These are phyloP conservation scores for Thripadectes ignobilis DNA, from an alignment of 2,797 vertebrate genomes.

Conservation along the genomic window DNA sequence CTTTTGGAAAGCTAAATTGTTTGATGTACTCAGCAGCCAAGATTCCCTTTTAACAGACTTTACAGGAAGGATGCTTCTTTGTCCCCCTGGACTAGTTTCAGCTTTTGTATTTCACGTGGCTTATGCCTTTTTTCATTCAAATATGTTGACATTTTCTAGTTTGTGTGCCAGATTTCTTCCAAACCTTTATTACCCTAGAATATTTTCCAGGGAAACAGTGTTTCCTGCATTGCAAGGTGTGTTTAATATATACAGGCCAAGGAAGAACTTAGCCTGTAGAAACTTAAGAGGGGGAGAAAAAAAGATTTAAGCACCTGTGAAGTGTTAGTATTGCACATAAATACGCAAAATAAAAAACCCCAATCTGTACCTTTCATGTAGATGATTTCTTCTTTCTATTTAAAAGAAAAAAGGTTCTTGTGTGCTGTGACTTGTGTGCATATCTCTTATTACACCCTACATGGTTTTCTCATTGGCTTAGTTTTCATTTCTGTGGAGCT, in stretches of 20 bases:
- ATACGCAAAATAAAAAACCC: background rate
- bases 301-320: background rate
- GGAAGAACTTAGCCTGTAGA: background rate
- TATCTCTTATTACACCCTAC: background rate
- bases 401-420: background rate
- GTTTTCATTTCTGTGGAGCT: background rate
- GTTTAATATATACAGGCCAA: background rate
- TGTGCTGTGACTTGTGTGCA: background rate
- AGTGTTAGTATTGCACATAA: background rate
- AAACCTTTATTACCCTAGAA: background rate
- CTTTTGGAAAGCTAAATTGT: constrained; percentile 41
- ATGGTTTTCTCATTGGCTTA: background rate
- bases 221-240: background rate
- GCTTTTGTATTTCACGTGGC: background rate
- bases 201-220: background rate
- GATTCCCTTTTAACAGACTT: background rate
- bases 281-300: background rate
- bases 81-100: background rate
- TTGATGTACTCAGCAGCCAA: background rate
- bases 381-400: background rate
- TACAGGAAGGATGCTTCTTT: background rate
- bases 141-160: background rate
- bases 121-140: background rate
- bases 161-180: background rate
- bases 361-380: background rate